Evolutionary conservation across 2,888 invertebrate species (phyloP), one percentile per base, ranked within the genome.

Genomic region (Marasmarcha lunaedactyla): DNA sequence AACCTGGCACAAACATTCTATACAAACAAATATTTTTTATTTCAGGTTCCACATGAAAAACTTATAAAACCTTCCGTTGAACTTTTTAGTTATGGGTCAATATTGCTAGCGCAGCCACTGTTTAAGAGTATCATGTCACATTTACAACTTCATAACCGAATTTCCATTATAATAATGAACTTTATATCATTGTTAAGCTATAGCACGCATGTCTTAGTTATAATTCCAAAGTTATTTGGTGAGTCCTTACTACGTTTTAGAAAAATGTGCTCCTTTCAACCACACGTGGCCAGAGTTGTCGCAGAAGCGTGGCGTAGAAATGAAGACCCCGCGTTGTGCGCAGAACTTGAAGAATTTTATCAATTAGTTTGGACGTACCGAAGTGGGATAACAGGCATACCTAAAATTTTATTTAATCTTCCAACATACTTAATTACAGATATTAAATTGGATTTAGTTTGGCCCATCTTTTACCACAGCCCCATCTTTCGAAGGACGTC

Each of bases 401-500:
- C 30, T 7, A 30, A 30, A 9, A 11, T 30, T 11, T 3, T 30
- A 3, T n/a, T 11, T n/a, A n/a, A 30, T n/a, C 30, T 30, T 4
- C 30, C 30, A 3, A 10, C n/a, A 30, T 30, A 30, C 11, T 11
- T 30, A n/a, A 30, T n/a, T n/a, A 30, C 30, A 9, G 9, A 30
- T 30, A 30, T 30, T n/a, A 30, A 11, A 10, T 11, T n/a, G 14
- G 43, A 43, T 14, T 15, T 43, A n/a, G 15, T 20, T 10, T 43
- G 43, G 43, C 20, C 36, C 1, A 13, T 43, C 9, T 43, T 41
- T 13, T 39, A 43, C 13, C 43, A 43, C 25, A 43, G 43, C 13
- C 43, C 43, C 4, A 37, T 37, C 10, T 39, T 43, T 11, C 35
- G 43, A 25, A 27, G 39, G 5, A 64, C 66, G 1, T 68, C 68